Evolutionary conservation across 2,888 invertebrate genomes (phyloP), one percentile per base, ranked within the genome.

Genomic region (Melangyna quadrimaculata): DNA sequence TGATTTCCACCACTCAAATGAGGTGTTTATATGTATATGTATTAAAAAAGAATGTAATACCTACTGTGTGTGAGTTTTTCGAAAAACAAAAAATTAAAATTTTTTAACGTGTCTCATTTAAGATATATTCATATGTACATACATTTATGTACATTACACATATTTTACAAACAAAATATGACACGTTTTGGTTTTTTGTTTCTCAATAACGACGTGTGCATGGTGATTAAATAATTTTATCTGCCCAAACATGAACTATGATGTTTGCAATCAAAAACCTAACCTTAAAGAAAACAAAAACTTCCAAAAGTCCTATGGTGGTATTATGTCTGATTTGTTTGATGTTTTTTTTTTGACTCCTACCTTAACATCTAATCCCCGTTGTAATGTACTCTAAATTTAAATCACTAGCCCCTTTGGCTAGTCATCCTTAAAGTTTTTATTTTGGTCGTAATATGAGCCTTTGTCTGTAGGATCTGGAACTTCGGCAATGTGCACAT

Each of bases 401-500:
- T 82, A 61, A 29, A 27, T 19, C 0, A 35, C 22, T 71, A 70
- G 40, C 57, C 43, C 17, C 67, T 45, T 29, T 7, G 43, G 61
- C 81, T 86, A 86, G 22, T 86, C 63, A 27, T 45, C 55, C 70
- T 86, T 86, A 63, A 63, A 78, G 65, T 86, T 86, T 72, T 86
- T 78, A 51, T 86, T 86, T 53, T 86, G 77, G 27, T 86, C 86
- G 14, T 70, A 81, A n/a, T 22, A 59, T 4, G 55, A 63, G 9
- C 27, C 77, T 22, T 51, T 67, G 3, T 81, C 86, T 1, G 72
- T 14, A 0, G 91, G 91, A 89, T 91, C 91, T 0, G 91, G 91
- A 9, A 91, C 89, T 81, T 91, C 91, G 10, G 90, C 88, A 29
- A 90, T 89, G 63, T 91, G 91, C 4, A 87, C 59, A 78, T 91